Conservation (phyloP, 2,113 vertebrate species). For the Struthidea cinerea region DNA sequence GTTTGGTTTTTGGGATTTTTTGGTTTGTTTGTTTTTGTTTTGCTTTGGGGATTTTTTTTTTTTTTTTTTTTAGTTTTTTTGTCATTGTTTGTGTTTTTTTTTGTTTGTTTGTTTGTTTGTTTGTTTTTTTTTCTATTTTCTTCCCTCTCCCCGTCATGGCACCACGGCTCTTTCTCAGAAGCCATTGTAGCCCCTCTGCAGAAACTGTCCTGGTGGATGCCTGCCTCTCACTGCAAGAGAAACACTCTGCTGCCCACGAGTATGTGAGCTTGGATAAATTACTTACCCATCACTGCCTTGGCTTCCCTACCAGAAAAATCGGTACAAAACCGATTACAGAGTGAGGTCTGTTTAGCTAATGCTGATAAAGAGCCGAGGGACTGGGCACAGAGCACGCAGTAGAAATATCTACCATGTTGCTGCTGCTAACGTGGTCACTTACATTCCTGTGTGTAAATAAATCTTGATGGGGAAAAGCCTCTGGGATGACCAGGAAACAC, state of each 20-base stretch:
- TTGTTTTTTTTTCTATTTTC: accelerated
- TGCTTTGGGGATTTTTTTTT: too few relatives aligned
- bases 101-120: too few relatives aligned
- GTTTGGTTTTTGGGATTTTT: not conserved
- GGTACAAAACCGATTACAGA: not conserved
- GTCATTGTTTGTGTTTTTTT: too few relatives aligned
- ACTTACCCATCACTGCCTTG: not conserved
- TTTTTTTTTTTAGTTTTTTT: not conserved
- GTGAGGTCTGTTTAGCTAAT: not conserved
- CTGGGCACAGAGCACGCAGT: accelerated
- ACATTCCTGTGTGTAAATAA: conserved; percentile 38
- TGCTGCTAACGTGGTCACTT: conserved; percentile 13
- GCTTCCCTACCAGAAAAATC: not conserved
- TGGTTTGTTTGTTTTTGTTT: too few relatives aligned
- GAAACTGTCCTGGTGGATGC: not conserved
- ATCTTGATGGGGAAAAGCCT: conserved; percentile 29
- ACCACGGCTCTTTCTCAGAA: not conserved
- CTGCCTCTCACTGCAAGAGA: not conserved
- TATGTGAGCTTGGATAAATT: not conserved
- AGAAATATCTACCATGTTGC: not conserved
- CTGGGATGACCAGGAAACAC: not conserved
- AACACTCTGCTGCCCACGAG: not conserved
- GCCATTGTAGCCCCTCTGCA: not conserved
- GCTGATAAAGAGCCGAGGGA: not conserved
- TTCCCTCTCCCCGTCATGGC: not conserved